A percentile compares a stretch with the other conserved stretches of the same genome.
Conservation (phyloP, 2,888 invertebrate species). For the Meandrusa payeni region DNA sequence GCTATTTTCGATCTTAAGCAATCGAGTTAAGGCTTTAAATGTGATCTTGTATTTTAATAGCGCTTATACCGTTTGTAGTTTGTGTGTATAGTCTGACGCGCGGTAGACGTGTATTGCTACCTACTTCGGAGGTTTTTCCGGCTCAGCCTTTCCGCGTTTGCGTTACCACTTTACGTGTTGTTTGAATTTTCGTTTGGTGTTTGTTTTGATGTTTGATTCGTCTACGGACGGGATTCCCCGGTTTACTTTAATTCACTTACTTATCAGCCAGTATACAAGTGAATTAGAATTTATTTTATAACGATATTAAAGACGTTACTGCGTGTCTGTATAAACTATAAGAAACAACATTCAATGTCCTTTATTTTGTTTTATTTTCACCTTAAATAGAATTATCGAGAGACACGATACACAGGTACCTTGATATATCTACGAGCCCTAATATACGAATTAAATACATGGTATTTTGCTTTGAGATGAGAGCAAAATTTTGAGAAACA, state of each 20-base stretch:
- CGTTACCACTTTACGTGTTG: constrained; percentile 32
- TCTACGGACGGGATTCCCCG: neutral
- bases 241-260: constrained; percentile 1
- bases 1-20: constrained; percentile 27
- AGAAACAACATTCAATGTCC: too few species aligned
- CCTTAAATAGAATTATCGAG: too few species aligned
- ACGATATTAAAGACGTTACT: too few species aligned
- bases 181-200: constrained; percentile 16
- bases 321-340: too few species aligned
- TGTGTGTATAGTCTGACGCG: constrained; percentile 46
- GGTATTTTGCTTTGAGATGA: too few species aligned
- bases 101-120: constrained; percentile 54
- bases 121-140: constrained; percentile 71
- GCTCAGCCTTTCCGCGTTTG: constrained; percentile 65
- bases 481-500: too few species aligned
- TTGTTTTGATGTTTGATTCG: constrained; percentile 10
- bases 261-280: too few species aligned
- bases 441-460: too few species aligned
- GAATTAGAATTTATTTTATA: too few species aligned
- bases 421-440: too few species aligned
- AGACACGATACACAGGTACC: too few species aligned
- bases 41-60: constrained; percentile 21
- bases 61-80: constrained; percentile 35
- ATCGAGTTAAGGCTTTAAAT: constrained; percentile 18
- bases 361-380: too few species aligned